These are phyloP conservation scores for Hirtodrosophila confusa DNA, from an alignment of 2,888 invertebrate species.

Conservation along the genomic window DNA sequence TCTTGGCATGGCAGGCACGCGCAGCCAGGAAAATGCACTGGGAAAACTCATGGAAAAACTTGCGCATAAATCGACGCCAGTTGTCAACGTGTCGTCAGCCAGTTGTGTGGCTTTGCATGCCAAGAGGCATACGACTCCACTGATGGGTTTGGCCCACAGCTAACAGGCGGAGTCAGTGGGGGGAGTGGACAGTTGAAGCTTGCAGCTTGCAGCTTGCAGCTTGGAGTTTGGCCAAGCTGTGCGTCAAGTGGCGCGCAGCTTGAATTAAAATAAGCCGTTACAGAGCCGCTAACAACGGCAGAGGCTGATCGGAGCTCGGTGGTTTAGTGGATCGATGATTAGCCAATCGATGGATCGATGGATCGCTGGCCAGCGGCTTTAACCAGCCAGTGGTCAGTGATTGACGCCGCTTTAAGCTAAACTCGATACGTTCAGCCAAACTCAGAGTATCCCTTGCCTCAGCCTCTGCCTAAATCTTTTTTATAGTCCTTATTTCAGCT, in stretches of 20 bases:
- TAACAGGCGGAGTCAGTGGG: neutral
- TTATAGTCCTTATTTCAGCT: no score
- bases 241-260: conserved; percentile 43
- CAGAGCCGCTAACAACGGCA: conserved; percentile 40
- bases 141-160: conserved; percentile 10
- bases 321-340: neutral
- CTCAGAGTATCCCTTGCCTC: no score
- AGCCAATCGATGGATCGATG: conserved; percentile 1
- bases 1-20: conserved; percentile 54
- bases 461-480: no score
- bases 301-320: conserved; percentile 1
- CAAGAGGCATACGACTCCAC: conserved; percentile 2
- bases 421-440: no score
- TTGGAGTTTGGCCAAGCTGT: conserved; percentile 27
- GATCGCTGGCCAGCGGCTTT: neutral
- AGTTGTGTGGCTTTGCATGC: conserved; percentile 21
- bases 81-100: conserved; percentile 57
- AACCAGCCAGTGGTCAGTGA: neutral
- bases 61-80: conserved; percentile 66
- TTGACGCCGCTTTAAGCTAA: no score
- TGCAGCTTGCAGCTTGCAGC: conserved; percentile 7
- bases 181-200: neutral
- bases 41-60: conserved; percentile 46
- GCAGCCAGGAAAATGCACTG: conserved; percentile 20
- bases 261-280: conserved; percentile 62